Percentiles rank a stretch among this genome's conserved stretches.
phyloP scores from a whole-genome alignment of 2,888 invertebrate species.

The Ennomos erosarius region DNA sequence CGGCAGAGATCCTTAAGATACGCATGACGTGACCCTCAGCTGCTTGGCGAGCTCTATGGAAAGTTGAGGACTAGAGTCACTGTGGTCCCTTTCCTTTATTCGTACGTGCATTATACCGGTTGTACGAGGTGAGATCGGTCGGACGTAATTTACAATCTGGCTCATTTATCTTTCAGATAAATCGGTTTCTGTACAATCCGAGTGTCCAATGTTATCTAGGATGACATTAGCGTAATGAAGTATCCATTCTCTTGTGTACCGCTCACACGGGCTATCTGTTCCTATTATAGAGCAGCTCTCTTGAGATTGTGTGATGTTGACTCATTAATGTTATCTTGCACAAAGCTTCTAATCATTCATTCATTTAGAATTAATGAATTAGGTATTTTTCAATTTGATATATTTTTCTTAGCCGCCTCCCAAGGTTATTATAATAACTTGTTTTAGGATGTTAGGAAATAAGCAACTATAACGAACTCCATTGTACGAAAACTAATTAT shows the following conservation, averaged over 20 bases:
- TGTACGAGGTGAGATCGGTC: not conserved
- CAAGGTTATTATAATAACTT: too few species aligned
- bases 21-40: too few species aligned
- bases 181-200: conserved; percentile 12
- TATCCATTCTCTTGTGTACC: conserved; percentile 24
- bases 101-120: not conserved
- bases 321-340: not conserved
- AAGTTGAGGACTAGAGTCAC: too few species aligned
- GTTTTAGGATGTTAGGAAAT: too few species aligned
- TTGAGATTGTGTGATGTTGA: conserved; percentile 6
- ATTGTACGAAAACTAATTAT: not conserved
- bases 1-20: not conserved
- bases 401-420: too few species aligned
- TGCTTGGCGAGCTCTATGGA: too few species aligned
- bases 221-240: conserved; percentile 36
- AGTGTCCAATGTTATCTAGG: conserved; percentile 27
- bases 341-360: not conserved
- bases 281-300: conserved; percentile 13
- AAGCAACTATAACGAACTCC: too few species aligned
- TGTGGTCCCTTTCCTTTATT: not conserved
- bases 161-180: conserved; percentile 26
- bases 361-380: too few species aligned
- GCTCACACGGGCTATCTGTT: conserved; percentile 29
- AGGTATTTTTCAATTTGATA: too few species aligned
- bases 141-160: conserved; percentile 9